These are phyloP conservation scores for Trachops cirrhosus DNA, from an alignment of 2,797 vertebrate genomes.

Conservation along the genomic window DNA sequence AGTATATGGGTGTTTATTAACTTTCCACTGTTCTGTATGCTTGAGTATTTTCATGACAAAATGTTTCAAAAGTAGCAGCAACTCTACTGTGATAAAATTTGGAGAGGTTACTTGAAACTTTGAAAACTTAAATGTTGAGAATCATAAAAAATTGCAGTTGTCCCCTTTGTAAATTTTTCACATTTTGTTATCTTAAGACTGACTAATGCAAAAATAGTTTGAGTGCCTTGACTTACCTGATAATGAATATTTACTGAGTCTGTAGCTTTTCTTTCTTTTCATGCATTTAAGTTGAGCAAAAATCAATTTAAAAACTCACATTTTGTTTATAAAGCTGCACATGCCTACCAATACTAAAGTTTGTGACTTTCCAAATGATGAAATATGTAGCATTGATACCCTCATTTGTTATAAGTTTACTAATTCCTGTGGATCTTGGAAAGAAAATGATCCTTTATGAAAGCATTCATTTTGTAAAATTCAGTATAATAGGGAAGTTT, in stretches of 20 bases:
- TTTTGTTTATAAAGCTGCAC: neutral
- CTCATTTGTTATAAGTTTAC: neutral
- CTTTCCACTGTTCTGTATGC: neutral
- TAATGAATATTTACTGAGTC: slow-evolving; percentile 21
- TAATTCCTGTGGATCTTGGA: slow-evolving; percentile 20
- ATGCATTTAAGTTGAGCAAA: slow-evolving; percentile 36
- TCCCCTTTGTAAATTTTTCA: neutral
- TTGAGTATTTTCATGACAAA: neutral
- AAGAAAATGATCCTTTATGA: slow-evolving; percentile 16
- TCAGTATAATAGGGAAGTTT: neutral
- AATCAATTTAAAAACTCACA: neutral
- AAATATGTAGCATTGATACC: neutral
- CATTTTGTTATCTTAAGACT: slow-evolving; percentile 44
- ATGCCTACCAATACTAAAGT: neutral
- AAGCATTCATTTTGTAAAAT: slow-evolving; percentile 15
- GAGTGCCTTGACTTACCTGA: slow-evolving; percentile 25
- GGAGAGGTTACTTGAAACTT: slow-evolving; percentile 42
- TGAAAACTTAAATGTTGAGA: slow-evolving; percentile 17
- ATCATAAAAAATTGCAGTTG: slow-evolving; percentile 36
- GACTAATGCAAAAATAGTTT: slow-evolving; percentile 19
- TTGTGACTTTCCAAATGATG: slow-evolving; percentile 19
- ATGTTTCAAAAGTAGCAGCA: neutral
- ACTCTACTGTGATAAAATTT: neutral
- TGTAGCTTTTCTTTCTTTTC: slow-evolving; percentile 3
- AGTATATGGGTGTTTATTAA: neutral